A percentile compares a stretch with the other conserved stretches of the same genome.
Evolutionary conservation across 2,797 vertebrate genomes (phyloP).

Genomic region (Lutjanus argentimaculatus): DNA sequence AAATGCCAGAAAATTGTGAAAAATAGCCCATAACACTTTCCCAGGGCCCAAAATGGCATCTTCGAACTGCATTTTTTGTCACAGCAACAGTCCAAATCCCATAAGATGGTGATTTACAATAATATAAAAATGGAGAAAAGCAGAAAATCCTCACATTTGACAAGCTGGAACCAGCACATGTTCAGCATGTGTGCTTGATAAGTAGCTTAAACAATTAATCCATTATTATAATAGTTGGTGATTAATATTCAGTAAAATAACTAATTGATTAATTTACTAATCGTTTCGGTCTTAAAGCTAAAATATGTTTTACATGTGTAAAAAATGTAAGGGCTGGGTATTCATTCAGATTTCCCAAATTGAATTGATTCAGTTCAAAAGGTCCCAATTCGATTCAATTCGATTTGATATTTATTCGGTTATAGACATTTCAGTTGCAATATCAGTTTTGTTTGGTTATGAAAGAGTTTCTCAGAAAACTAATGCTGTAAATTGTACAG

Average conservation of each 20-base stretch:
- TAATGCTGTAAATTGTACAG: too few species aligned
- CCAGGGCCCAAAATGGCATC: not conserved
- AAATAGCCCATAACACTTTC: not conserved
- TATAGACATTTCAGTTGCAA: too few species aligned
- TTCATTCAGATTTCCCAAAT: too few species aligned
- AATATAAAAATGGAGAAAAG: not conserved
- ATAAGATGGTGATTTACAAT: not conserved
- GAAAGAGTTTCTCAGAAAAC: too few species aligned
- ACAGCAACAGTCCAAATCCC: not conserved
- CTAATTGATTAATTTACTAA: not conserved
- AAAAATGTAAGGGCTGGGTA: too few species aligned
- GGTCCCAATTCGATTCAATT: too few species aligned
- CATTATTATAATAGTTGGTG: not conserved
- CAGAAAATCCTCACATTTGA: conserved; percentile 3
- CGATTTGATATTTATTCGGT: too few species aligned
- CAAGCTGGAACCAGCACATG: conserved; percentile 1
- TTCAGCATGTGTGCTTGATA: conserved; percentile 23
- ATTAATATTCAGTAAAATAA: not conserved
- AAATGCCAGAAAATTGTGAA: not conserved
- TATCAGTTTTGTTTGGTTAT: too few species aligned
- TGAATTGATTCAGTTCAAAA: too few species aligned
- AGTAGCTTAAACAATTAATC: conserved; percentile 38
- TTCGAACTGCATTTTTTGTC: not conserved
- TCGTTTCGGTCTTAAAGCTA: too few species aligned
- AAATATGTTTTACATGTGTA: too few species aligned